Evolutionary conservation across 2,113 vertebrate genomes (phyloP), one percentile per base, ranked within the genome.

Genomic region (Chaenocephalus aceratus): DNA sequence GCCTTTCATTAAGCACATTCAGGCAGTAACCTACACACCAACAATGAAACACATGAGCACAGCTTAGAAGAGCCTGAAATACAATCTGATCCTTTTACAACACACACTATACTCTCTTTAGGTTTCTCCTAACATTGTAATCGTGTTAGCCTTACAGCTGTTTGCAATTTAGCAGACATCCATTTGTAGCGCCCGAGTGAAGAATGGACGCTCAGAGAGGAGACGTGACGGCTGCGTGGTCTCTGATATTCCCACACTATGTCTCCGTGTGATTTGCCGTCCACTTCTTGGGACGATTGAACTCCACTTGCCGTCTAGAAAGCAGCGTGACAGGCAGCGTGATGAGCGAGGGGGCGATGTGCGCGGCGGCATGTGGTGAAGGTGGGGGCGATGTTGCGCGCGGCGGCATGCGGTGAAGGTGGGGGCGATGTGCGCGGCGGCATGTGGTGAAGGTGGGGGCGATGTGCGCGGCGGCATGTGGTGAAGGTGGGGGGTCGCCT

Each of bases 401-500:
- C 83, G 18, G 10, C 49, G 75, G 78, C 83, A 67, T 67, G 75
- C 63, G 34, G 75, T 63, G 72, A 59, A 78, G 74, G 76, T 54
- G 5, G 5, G 36, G 6, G 36, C 6, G 36, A 41, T 41, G 83
- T 74, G 73, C 36, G 41, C 83, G 18, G 10, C 49, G 75, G 78
- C 83, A 67, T 67, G 75, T 65, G 34, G 75, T 63, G 72, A 59
- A 78, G 74, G 76, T 54, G 5, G 5, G 36, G 6, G 36, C 6
- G 36, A 41, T 41, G 83, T 74, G 73, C 36, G 41, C 83, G 18
- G 10, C 49, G 75, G 78, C 83, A 67, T 67, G 75, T 65, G 34
- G 75, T 63, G 72, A 59, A 78, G 74, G 76, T 54, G 41, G 65
- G 57, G 80, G 78, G n/a, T 74, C 79, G 78, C 76, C 52, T 56